A percentile compares a stretch with the other conserved stretches of the same genome.
Conservation (phyloP, 2,797 vertebrate species). For the Crotalus adamanteus region DNA sequence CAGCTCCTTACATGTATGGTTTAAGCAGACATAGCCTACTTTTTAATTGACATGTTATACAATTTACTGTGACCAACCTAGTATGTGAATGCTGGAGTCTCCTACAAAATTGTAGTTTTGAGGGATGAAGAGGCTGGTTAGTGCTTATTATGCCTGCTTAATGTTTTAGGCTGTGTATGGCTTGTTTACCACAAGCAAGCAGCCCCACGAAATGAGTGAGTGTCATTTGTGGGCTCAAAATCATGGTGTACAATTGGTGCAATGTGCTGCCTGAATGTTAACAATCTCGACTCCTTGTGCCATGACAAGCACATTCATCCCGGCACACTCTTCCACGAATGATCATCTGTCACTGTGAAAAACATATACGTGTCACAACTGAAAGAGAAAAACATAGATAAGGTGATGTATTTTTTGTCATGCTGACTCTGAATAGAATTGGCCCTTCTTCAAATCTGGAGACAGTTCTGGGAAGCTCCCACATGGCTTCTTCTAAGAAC, state of each 20-base stretch:
- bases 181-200: slow-evolving; percentile 45
- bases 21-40: neutral
- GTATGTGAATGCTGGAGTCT: neutral
- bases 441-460: slow-evolving; percentile 4
- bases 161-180: neutral
- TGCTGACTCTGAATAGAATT: neutral
- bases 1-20: neutral
- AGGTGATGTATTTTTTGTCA: slow-evolving; percentile 20
- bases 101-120: neutral
- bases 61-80: neutral
- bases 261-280: fast-evolving
- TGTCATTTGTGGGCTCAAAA: neutral
- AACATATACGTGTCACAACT: fast-evolving
- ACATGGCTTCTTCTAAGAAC: neutral
- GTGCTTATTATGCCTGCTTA: neutral
- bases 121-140: neutral
- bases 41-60: neutral
- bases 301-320: neutral
- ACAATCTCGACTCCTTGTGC: neutral
- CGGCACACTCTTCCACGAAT: neutral
- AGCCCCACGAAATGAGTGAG: neutral
- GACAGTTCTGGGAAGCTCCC: neutral
- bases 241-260: neutral
- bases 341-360: neutral
- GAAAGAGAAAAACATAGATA: slow-evolving; percentile 3